These are phyloP conservation scores for Mythimna ferrago DNA, from an alignment of 2,888 invertebrate genomes.

Conservation along the genomic window DNA sequence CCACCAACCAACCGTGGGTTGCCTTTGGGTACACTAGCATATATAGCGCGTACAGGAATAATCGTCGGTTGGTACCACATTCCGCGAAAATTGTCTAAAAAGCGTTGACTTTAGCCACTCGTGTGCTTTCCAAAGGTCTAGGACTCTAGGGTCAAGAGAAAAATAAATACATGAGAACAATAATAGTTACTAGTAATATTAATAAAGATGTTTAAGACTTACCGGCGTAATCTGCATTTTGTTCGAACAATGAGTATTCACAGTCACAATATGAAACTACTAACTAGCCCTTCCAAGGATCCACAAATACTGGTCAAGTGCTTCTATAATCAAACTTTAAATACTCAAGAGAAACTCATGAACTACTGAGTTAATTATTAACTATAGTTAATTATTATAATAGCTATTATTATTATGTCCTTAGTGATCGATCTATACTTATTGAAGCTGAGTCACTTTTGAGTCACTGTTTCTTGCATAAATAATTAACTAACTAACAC, in stretches of 20 bases:
- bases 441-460: neutral
- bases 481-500: neutral
- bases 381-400: conserved; percentile 28
- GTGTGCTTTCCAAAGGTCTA: too few relatives aligned
- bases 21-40: too few relatives aligned
- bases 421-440: conserved; percentile 15
- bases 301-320: conserved; percentile 39
- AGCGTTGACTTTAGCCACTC: too few relatives aligned
- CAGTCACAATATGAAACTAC: conserved; percentile 3
- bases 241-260: conserved; percentile 8
- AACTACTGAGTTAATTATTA: conserved; percentile 37
- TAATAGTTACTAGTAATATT: too few relatives aligned
- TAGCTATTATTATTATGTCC: conserved; percentile 31
- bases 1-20: too few relatives aligned
- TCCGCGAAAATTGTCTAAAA: too few relatives aligned
- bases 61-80: too few relatives aligned
- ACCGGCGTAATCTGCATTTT: conserved; percentile 53
- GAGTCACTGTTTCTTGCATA: conserved; percentile 1
- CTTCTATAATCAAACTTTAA: conserved; percentile 50
- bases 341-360: conserved; percentile 49
- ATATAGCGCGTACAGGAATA: too few relatives aligned
- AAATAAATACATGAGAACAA: too few relatives aligned
- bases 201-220: conserved; percentile 18
- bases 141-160: too few relatives aligned
- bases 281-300: conserved; percentile 33